Conservation (phyloP, 2,888 invertebrate genomes). For the Drosophila rubida region DNA sequence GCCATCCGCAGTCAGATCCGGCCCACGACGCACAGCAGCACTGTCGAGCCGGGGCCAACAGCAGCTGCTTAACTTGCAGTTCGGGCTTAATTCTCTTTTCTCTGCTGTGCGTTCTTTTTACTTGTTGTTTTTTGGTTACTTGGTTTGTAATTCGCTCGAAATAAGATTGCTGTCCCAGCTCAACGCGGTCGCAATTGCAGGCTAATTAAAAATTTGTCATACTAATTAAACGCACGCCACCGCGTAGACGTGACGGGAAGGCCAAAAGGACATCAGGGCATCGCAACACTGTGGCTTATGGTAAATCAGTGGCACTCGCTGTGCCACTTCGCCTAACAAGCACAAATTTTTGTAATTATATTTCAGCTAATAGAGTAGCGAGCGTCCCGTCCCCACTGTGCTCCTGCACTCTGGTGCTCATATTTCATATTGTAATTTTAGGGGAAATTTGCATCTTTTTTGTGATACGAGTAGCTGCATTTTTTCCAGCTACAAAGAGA, state of each 20-base stretch:
- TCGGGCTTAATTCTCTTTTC: constrained; percentile 29
- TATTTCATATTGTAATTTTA: constrained; percentile 61
- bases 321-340: constrained; percentile 28
- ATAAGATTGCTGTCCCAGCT: constrained; percentile 68
- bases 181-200: constrained; percentile 65
- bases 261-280: not conserved
- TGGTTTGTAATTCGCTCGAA: constrained; percentile 63
- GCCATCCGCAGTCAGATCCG: constrained; percentile 38
- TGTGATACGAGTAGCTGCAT: constrained; percentile 25
- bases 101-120: constrained; percentile 20
- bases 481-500: constrained; percentile 7
- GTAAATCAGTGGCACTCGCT: constrained; percentile 52
- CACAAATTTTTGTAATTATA: constrained; percentile 63
- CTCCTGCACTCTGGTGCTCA: constrained; percentile 17
- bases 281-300: constrained; percentile 39
- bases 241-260: constrained; percentile 37
- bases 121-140: constrained; percentile 41
- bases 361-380: constrained; percentile 39
- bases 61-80: constrained; percentile 72
- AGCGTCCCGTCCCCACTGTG: not conserved
- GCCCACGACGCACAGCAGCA: not conserved
- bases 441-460: constrained; percentile 69
- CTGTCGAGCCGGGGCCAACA: constrained; percentile 22
- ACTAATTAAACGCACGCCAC: constrained; percentile 74
- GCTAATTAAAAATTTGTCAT: constrained; percentile 80